Percentiles rank a stretch among this genome's conserved stretches.
Conservation (phyloP, 1,140 invertebrate species). For the Coelopa frigida region DNA sequence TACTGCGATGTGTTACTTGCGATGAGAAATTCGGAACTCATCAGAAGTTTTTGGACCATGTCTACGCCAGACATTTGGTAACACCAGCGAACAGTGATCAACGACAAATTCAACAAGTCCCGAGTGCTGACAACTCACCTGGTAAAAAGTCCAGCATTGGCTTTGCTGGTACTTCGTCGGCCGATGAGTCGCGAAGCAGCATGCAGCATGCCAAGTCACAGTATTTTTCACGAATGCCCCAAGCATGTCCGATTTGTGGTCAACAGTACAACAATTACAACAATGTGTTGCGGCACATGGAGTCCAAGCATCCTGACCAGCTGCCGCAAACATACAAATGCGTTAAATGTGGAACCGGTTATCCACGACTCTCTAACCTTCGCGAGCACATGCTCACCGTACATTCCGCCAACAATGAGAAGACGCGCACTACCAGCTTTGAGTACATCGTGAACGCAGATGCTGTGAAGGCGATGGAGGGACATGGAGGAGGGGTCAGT, state of each 20-base stretch:
- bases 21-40: slow-evolving; percentile 40
- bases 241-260: slow-evolving; percentile 41
- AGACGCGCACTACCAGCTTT: slow-evolving; percentile 34
- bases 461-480: slow-evolving; percentile 33
- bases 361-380: slow-evolving; percentile 37
- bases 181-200: slow-evolving; percentile 33
- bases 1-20: slow-evolving; percentile 41
- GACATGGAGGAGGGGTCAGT: slow-evolving; percentile 18
- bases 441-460: slow-evolving; percentile 41
- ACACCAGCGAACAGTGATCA: background rate
- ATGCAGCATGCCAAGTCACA: slow-evolving; percentile 25
- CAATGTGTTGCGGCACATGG: slow-evolving; percentile 43
- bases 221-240: slow-evolving; percentile 41
- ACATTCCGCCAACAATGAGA: slow-evolving; percentile 35
- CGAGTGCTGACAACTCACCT: slow-evolving; percentile 21
- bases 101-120: background rate
- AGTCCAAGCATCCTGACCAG: slow-evolving; percentile 44
- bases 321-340: slow-evolving; percentile 42
- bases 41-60: slow-evolving; percentile 41
- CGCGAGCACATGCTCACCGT: slow-evolving; percentile 42
- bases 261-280: slow-evolving; percentile 45
- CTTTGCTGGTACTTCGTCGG: slow-evolving; percentile 22
- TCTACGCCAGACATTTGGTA: slow-evolving; percentile 40
- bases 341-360: slow-evolving; percentile 35
- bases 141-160: slow-evolving; percentile 28